These are phyloP conservation scores for Mythimna loreyi DNA, from an alignment of 2,888 invertebrate species.

Conservation along the genomic window DNA sequence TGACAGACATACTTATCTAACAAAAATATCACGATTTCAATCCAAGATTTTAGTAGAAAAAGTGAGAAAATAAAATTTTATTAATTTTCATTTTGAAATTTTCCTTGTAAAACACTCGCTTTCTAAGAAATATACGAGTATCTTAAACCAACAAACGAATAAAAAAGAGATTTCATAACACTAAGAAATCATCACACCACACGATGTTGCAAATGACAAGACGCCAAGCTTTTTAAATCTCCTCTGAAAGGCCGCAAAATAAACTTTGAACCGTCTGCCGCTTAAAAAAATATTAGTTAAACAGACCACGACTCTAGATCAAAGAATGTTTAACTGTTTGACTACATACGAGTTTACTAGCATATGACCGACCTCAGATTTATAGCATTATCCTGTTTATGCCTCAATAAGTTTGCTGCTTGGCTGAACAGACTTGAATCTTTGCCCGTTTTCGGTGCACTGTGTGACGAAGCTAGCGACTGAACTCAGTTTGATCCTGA, in stretches of 20 bases:
- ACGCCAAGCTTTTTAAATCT: conserved; percentile 16
- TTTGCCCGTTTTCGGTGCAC: conserved; percentile 72
- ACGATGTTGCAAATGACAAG: conserved; percentile 24
- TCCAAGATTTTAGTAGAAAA: too few relatives aligned
- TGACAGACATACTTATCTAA: too few relatives aligned
- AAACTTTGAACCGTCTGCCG: conserved; percentile 40
- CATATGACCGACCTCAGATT: conserved; percentile 76
- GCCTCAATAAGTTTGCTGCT: conserved; percentile 79
- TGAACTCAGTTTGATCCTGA: conserved; percentile 71
- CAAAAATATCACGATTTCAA: too few relatives aligned
- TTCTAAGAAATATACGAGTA: neutral
- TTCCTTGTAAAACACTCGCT: too few relatives aligned
- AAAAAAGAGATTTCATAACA: conserved; percentile 16
- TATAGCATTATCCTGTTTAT: conserved; percentile 80
- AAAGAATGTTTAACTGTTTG: conserved; percentile 70
- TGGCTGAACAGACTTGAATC: conserved; percentile 76
- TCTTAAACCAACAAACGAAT: neutral
- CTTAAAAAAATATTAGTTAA: conserved; percentile 59
- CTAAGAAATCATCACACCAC: conserved; percentile 22
- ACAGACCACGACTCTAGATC: conserved; percentile 65
- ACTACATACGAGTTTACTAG: conserved; percentile 65
- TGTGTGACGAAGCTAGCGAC: conserved; percentile 55
- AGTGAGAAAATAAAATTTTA: too few relatives aligned
- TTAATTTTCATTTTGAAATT: too few relatives aligned
- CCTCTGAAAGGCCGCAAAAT: conserved; percentile 49